Conservation (phyloP, 2,888 invertebrate species). For the Dascillus cervinus region DNA sequence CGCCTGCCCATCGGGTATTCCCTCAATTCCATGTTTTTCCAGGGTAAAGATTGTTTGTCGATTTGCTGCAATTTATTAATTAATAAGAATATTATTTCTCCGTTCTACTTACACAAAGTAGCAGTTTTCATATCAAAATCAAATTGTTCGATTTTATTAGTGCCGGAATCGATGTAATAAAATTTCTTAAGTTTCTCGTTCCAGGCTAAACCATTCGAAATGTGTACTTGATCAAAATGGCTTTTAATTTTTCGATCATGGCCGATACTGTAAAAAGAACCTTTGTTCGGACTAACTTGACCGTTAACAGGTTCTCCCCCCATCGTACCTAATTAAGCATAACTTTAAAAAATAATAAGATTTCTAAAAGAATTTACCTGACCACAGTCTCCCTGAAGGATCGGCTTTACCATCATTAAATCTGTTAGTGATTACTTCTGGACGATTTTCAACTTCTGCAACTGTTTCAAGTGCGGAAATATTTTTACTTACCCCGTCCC, state of each 20-base stretch:
- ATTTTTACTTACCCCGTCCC: conserved; percentile 54
- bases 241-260: conserved; percentile 13
- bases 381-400: conserved; percentile 63
- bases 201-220: conserved; percentile 65
- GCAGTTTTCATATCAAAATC: conserved; percentile 56
- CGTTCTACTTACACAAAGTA: conserved; percentile 37
- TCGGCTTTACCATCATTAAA: conserved; percentile 79
- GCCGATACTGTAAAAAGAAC: conserved; percentile 19
- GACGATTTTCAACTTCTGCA: conserved; percentile 51
- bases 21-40: conserved; percentile 35
- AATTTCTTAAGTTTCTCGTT: conserved; percentile 56
- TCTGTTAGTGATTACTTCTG: conserved; percentile 54
- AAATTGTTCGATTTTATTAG: conserved; percentile 55
- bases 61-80: conserved; percentile 44
- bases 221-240: conserved; percentile 18
- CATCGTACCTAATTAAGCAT: conserved; percentile 33
- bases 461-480: conserved; percentile 45
- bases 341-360: no score
- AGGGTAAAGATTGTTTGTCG: conserved; percentile 53
- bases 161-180: conserved; percentile 67
- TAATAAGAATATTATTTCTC: background rate
- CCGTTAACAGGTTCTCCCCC: conserved; percentile 18
- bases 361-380: no score
- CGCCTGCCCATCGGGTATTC: conserved; percentile 71
- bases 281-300: conserved; percentile 15